A percentile compares a stretch with the other conserved stretches of the same genome.
Evolutionary conservation across 2,888 invertebrate genomes (phyloP).

Genomic region (Gymnosoma rotundatum): DNA sequence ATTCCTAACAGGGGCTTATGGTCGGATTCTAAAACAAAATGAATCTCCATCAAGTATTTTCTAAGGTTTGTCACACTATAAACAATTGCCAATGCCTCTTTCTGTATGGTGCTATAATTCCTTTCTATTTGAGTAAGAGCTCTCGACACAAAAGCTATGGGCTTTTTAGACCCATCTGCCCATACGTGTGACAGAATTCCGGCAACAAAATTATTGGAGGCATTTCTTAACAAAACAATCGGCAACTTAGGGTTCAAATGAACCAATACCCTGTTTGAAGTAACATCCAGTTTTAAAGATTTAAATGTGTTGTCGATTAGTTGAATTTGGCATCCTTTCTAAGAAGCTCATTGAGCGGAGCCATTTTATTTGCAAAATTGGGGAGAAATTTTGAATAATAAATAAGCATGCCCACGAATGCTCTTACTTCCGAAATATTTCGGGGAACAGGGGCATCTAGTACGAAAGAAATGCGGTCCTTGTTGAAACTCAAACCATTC

Average conservation of each 20-base stretch:
- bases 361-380: constrained; percentile 60
- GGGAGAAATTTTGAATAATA: constrained; percentile 65
- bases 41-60: constrained; percentile 43
- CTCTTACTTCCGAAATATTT: no score
- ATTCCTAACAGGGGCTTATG: constrained; percentile 54
- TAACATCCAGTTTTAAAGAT: constrained; percentile 71
- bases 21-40: constrained; percentile 40
- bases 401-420: constrained; percentile 48
- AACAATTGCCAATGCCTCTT: constrained; percentile 53
- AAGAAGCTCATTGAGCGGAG: constrained; percentile 33
- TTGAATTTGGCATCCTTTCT: constrained; percentile 61
- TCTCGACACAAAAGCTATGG: constrained; percentile 70
- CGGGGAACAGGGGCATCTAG: no score
- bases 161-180: constrained; percentile 44
- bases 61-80: constrained; percentile 48
- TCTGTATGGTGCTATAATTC: constrained; percentile 60
- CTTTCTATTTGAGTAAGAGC: constrained; percentile 54
- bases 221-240: constrained; percentile 56
- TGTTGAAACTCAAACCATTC: neutral
- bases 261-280: constrained; percentile 54
- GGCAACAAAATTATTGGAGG: neutral
- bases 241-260: constrained; percentile 64
- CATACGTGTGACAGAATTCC: constrained; percentile 63
- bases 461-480: no score
- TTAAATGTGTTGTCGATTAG: constrained; percentile 75